phyloP scores from a whole-genome alignment of 1,140 invertebrate genomes.

The Tenebrio molitor region DNA sequence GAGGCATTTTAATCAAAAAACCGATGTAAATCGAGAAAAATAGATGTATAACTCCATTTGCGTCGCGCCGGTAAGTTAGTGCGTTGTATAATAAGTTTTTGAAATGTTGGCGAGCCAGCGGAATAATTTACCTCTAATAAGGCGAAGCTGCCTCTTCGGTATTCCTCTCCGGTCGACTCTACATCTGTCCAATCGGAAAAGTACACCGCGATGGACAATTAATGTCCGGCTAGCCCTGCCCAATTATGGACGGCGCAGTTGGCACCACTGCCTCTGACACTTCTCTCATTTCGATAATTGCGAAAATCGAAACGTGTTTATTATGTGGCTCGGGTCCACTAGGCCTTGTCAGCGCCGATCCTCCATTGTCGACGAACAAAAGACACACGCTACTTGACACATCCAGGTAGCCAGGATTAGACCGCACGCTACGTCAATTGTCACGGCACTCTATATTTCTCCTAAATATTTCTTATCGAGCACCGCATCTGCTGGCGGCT shows the following conservation, averaged over 20 bases:
- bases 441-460: conserved; percentile 46
- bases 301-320: too few species aligned
- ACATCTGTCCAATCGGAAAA: conserved; percentile 11
- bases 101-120: neutral
- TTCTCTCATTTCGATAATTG: too few species aligned
- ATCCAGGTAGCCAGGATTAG: conserved; percentile 35
- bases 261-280: too few species aligned
- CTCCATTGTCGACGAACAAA: conserved; percentile 28
- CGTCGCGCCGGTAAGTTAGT: conserved; percentile 24
- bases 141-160: neutral
- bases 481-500: conserved; percentile 22
- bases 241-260: too few species aligned
- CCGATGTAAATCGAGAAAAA: conserved; percentile 1
- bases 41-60: conserved; percentile 34
- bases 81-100: conserved; percentile 11
- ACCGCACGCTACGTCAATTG: conserved; percentile 45
- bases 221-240: too few species aligned
- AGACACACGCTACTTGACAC: conserved; percentile 47
- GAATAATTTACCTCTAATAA: conserved; percentile 29
- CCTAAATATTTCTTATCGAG: conserved; percentile 38
- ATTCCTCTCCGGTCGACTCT: neutral
- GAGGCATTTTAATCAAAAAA: conserved; percentile 34
- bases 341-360: too few species aligned
- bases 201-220: neutral
- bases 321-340: too few species aligned